Base-by-base conservation (phyloP, 2,113 vertebrate species). In the Pangasianodon hypophthalmus region DNA sequence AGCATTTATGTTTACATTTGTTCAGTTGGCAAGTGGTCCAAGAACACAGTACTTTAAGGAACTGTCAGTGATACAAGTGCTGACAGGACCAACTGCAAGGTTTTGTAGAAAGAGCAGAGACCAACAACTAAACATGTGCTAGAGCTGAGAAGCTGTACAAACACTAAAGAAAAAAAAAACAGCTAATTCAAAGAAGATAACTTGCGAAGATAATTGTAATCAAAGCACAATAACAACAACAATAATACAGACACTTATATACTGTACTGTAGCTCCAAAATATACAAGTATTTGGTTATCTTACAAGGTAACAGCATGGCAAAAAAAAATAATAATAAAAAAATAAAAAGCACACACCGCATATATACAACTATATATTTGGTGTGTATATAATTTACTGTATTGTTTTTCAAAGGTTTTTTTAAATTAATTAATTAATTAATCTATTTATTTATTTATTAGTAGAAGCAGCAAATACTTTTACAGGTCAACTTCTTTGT, bases 401-500 rank as follows among this genome's bases (percentile, higher is more conserved):
- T 11, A 52, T 52, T n/a, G 5, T 3, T 44, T 60, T 14, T 44
- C 0, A 5, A 60, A 41, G 10, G 2, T 37, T 21, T 24, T 37
- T n/a, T 32, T 1, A 79, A 11, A 46, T 37, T 37, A 37, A 37
- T 37, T 37, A 37, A 37, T 37, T 37, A 37, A 37, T 37, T 37
- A 37, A 46, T 79, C n/a, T 7, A 52, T 50, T 80, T 29, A 2
- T 80, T 84, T 44, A 11, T 84, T 58, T 52, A 24, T 69, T 75
- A 26, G 6, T 88, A 82, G 60, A 85, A 89, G 79, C 91, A 84
- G 67, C 91, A 87, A 24, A 16, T 91, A n/a, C 82, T 92, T 95
- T 93, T 94, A 89, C 94, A 94, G 93, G 64, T 94, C 92, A 91
- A 92, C 90, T 87, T 90, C 87, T 94, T 93, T 92, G 89, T 89